phyloP scores from a whole-genome alignment of 2,888 invertebrate species.

The Diabrotica balteata region DNA sequence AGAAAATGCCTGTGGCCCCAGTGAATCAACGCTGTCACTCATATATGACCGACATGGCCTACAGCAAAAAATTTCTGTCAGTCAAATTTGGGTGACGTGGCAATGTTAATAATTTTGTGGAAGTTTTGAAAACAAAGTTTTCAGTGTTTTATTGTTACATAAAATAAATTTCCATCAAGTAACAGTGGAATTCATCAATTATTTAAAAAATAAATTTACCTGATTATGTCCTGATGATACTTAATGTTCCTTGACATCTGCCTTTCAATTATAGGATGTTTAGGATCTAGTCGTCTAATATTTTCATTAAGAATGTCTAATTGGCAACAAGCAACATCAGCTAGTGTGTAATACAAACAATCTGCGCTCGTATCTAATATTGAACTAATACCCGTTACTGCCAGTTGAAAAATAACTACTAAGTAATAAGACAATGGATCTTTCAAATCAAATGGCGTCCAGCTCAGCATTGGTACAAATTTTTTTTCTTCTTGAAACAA shows the following conservation, averaged over 20 bases:
- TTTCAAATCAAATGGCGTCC: slow-evolving; percentile 10
- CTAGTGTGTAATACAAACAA: slow-evolving; percentile 9
- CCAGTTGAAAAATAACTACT: background rate
- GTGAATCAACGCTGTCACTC: too few relatives aligned
- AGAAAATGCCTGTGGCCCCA: too few relatives aligned
- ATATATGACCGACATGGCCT: too few relatives aligned
- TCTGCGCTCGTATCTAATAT: slow-evolving; percentile 6
- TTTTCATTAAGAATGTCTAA: slow-evolving; percentile 15
- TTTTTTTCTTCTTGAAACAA: background rate
- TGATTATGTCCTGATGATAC: slow-evolving; percentile 4
- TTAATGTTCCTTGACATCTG: background rate
- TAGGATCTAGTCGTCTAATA: slow-evolving; percentile 2
- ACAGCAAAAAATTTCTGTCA: too few relatives aligned
- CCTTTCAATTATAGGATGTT: background rate
- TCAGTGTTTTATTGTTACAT: too few relatives aligned
- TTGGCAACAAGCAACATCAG: slow-evolving; percentile 18
- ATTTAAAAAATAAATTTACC: too few relatives aligned
- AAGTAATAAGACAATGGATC: background rate
- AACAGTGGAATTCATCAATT: too few relatives aligned
- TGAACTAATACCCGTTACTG: background rate
- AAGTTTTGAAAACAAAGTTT: too few relatives aligned
- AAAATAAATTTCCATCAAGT: too few relatives aligned
- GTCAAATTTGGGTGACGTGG: too few relatives aligned
- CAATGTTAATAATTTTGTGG: too few relatives aligned
- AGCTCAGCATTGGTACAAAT: slow-evolving; percentile 1